Evolutionary conservation across 2,113 vertebrate genomes (phyloP).

Genomic region (Ctenodactylus gundi): DNA sequence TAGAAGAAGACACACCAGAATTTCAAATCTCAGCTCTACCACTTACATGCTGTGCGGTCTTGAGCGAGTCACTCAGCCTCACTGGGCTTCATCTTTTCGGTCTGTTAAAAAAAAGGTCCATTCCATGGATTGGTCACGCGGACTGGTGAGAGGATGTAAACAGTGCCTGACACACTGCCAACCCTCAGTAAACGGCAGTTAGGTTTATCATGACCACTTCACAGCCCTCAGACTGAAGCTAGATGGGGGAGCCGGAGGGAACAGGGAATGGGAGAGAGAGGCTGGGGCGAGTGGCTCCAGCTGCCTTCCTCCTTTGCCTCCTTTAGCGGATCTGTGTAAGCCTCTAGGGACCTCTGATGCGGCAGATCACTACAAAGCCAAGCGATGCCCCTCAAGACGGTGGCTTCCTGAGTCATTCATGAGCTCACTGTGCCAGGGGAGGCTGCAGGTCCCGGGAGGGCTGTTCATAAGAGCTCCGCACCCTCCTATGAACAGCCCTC

Average conservation of each 20-base stretch:
- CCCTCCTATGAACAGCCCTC: not conserved
- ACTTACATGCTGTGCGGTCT: not conserved
- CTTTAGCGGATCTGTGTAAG: not conserved
- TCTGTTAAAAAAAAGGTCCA: not conserved
- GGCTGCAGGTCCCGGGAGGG: not conserved
- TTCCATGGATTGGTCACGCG: not conserved
- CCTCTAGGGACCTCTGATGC: not conserved
- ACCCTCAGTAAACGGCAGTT: not conserved
- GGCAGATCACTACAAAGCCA: not conserved
- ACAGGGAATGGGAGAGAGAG: not conserved
- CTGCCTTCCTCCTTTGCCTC: not conserved
- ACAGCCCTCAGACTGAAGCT: not conserved
- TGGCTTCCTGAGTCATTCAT: not conserved
- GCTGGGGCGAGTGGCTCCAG: too few species aligned
- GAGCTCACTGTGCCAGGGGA: not conserved
- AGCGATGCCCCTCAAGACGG: not conserved
- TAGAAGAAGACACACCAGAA: not conserved
- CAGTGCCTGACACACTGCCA: not conserved
- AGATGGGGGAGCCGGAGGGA: not conserved
- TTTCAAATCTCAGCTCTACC: not conserved
- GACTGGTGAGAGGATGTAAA: not conserved
- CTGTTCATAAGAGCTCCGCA: not conserved
- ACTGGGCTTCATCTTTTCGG: conserved; percentile 22
- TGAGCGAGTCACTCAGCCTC: not conserved
- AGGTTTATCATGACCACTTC: not conserved